A percentile compares a stretch with the other conserved stretches of the same genome.
Conservation (phyloP, 1,140 invertebrate species). For the Ruditapes philippinarum region DNA sequence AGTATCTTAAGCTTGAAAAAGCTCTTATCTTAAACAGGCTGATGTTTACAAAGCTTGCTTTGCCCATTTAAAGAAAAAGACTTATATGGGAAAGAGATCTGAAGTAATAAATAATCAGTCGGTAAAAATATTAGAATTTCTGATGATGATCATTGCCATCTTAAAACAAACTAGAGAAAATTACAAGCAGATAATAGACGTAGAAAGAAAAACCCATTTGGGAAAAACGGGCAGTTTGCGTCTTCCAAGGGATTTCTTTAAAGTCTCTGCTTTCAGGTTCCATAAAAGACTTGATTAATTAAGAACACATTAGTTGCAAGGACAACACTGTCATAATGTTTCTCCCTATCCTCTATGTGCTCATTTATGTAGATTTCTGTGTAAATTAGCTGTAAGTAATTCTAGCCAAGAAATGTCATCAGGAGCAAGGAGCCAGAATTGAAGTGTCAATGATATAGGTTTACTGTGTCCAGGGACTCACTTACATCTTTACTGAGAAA, state of each 20-base stretch:
- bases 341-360: slow-evolving; percentile 46
- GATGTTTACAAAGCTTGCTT: background rate
- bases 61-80: slow-evolving; percentile 10
- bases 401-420: slow-evolving; percentile 40
- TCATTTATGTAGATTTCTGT: slow-evolving; percentile 63
- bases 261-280: slow-evolving; percentile 61
- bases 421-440: slow-evolving; percentile 22
- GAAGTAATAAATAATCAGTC: slow-evolving; percentile 33
- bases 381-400: slow-evolving; percentile 64
- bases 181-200: slow-evolving; percentile 47
- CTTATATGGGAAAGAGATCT: background rate
- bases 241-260: slow-evolving; percentile 44
- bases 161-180: background rate
- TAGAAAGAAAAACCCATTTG: slow-evolving; percentile 32
- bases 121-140: slow-evolving; percentile 35
- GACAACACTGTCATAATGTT: slow-evolving; percentile 56
- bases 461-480: slow-evolving; percentile 33
- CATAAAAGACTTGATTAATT: slow-evolving; percentile 70
- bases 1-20: background rate
- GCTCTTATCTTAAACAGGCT: background rate
- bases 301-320: slow-evolving; percentile 61
- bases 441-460: slow-evolving; percentile 47
- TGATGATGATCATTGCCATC: background rate
- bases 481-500: slow-evolving; percentile 53
- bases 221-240: slow-evolving; percentile 22